Conservation (phyloP, 2,797 vertebrate species). For the Rallus crepitans region DNA sequence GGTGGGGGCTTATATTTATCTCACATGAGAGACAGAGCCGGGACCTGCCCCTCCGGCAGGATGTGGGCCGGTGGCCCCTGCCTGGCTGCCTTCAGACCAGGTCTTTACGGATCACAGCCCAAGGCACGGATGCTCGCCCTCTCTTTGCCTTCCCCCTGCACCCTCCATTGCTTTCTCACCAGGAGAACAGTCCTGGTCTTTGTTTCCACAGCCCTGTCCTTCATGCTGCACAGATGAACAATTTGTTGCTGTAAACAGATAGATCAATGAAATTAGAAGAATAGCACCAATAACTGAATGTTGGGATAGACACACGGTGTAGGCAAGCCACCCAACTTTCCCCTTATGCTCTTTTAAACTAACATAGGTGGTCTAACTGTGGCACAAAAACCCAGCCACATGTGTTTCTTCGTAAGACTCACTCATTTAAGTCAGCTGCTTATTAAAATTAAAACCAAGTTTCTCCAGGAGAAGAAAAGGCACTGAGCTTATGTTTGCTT, state of each 20-base stretch:
- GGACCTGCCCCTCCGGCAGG: background rate
- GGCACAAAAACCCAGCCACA: background rate
- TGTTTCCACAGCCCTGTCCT: background rate
- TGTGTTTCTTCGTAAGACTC: background rate
- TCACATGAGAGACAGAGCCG: background rate
- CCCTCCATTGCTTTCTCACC: background rate
- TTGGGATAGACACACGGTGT: background rate
- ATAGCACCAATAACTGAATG: background rate
- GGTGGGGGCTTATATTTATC: background rate
- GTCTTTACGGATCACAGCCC: background rate
- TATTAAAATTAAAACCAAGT: slow-evolving; percentile 18
- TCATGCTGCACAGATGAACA: background rate
- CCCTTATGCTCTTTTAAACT: background rate
- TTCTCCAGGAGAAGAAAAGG: slow-evolving; percentile 11
- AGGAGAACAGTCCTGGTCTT: background rate
- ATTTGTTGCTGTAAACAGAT: background rate
- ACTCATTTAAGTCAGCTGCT: background rate
- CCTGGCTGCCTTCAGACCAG: background rate
- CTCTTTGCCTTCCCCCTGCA: background rate
- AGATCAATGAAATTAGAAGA: background rate
- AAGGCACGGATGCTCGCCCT: background rate
- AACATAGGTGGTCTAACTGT: background rate
- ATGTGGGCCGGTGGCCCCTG: background rate
- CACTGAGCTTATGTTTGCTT: background rate
- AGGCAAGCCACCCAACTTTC: background rate